phyloP scores from a whole-genome alignment of 2,888 invertebrate genomes.

The Hypercompe scribonia region DNA sequence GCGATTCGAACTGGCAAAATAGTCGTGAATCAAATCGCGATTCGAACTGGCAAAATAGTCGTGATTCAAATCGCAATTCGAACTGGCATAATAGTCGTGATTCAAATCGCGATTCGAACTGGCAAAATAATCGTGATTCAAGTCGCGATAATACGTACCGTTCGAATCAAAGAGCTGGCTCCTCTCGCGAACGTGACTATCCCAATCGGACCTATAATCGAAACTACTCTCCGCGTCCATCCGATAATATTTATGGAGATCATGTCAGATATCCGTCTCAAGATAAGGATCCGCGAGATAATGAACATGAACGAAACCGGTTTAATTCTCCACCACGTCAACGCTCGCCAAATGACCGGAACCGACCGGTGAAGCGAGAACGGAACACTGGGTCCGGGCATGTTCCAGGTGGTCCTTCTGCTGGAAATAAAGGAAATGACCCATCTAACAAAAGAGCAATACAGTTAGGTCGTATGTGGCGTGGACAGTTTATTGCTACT shows the following conservation, averaged over 20 bases:
- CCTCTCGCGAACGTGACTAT: slow-evolving; percentile 7
- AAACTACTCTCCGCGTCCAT: slow-evolving; percentile 1
- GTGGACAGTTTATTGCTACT: slow-evolving; percentile 5
- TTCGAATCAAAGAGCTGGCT: slow-evolving; percentile 14
- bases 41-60: slow-evolving; percentile 10
- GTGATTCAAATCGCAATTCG: slow-evolving; percentile 14
- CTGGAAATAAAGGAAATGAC: not conserved
- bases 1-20: slow-evolving; percentile 9
- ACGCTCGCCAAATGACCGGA: not conserved
- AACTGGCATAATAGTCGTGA: slow-evolving; percentile 9
- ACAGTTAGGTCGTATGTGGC: slow-evolving; percentile 15
- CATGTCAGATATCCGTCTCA: not conserved
- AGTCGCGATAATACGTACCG: slow-evolving; percentile 13
- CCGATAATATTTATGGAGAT: slow-evolving; percentile 2
- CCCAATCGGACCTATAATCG: slow-evolving; percentile 5
- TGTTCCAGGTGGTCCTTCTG: not conserved
- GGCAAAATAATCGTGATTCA: slow-evolving; percentile 10
- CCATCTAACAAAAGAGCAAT: not conserved
- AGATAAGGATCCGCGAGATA: not conserved
- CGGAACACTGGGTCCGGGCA: not conserved
- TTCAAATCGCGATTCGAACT: slow-evolving; percentile 13
- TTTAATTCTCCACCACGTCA: not conserved
- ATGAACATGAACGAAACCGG: slow-evolving; percentile 10
- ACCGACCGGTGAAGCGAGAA: slow-evolving; percentile 6
- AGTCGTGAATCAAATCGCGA: slow-evolving; percentile 15